These are phyloP conservation scores for Cheilosia soror DNA, from an alignment of 2,888 invertebrate species.

Conservation along the genomic window DNA sequence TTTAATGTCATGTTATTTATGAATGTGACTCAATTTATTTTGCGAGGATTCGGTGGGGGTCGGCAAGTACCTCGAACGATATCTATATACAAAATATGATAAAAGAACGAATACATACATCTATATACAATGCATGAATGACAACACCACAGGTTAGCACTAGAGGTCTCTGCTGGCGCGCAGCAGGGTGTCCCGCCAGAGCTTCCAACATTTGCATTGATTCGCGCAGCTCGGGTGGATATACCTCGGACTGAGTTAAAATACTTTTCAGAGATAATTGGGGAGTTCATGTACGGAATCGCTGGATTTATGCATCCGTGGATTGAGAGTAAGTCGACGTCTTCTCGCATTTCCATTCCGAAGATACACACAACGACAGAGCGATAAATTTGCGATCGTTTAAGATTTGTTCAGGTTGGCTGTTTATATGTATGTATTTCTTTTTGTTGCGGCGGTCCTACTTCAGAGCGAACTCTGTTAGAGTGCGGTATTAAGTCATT, in stretches of 20 bases:
- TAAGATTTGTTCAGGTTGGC: conserved; percentile 36
- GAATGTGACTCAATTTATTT: conserved; percentile 74
- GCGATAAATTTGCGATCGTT: conserved; percentile 73
- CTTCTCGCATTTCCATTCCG: conserved; percentile 66
- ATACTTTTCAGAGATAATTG: conserved; percentile 74
- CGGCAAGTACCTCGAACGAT: conserved; percentile 26
- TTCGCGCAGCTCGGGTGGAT: conserved; percentile 15
- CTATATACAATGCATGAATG: conserved; percentile 10
- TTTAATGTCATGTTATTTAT: conserved; percentile 75
- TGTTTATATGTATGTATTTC: no score
- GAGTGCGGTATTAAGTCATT: conserved; percentile 69
- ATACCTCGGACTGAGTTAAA: conserved; percentile 21
- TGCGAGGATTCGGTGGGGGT: conserved; percentile 27
- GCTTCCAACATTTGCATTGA: conserved; percentile 72
- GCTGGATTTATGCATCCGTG: conserved; percentile 73
- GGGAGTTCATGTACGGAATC: conserved; percentile 66
- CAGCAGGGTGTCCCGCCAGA: conserved; percentile 37
- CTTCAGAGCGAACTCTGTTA: neutral
- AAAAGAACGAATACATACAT: conserved; percentile 50
- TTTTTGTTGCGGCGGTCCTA: conserved; percentile 5
- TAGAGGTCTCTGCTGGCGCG: conserved; percentile 46
- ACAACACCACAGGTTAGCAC: conserved; percentile 50
- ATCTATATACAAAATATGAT: conserved; percentile 71
- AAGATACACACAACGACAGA: conserved; percentile 33
- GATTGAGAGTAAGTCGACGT: conserved; percentile 57